Percentiles rank a stretch among this genome's conserved stretches.
These are phyloP conservation scores for Otocyon megalotis DNA, from an alignment of 2,113 vertebrate species.

Conservation along the genomic window DNA sequence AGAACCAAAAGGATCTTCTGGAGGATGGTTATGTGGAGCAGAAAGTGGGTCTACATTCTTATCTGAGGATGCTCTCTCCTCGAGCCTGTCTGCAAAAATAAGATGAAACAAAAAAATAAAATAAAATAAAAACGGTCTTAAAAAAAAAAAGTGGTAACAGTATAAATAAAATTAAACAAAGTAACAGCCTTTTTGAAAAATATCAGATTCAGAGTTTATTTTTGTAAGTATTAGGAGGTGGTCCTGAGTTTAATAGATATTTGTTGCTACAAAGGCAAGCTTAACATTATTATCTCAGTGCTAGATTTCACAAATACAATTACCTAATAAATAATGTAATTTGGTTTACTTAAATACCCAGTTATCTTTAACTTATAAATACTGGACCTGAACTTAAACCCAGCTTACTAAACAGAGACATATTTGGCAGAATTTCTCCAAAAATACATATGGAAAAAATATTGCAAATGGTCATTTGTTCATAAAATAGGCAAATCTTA, in stretches of 20 bases:
- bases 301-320: slow-evolving; percentile 22
- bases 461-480: not conserved
- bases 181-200: slow-evolving; percentile 12
- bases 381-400: not conserved
- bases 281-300: not conserved
- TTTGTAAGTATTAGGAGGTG: not conserved
- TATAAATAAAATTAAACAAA: slow-evolving; percentile 73
- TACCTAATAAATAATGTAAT: not conserved
- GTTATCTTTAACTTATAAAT: slow-evolving; percentile 25
- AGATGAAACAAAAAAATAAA: slow-evolving; percentile 87
- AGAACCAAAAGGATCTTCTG: slow-evolving; percentile 97
- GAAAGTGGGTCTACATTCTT: slow-evolving; percentile 85
- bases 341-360: slow-evolving; percentile 26
- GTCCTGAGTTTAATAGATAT: not conserved
- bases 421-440: slow-evolving; percentile 23
- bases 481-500: slow-evolving; percentile 40
- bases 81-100: slow-evolving; percentile 93
- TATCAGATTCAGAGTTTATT: slow-evolving; percentile 3
- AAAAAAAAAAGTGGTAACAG: slow-evolving; percentile 54
- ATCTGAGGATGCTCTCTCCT: slow-evolving; percentile 90
- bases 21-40: slow-evolving; percentile 87
- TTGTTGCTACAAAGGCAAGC: slow-evolving; percentile 15
- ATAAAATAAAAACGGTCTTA: slow-evolving; percentile 85
- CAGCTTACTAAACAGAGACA: slow-evolving; percentile 31
- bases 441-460: not conserved